phyloP scores from a whole-genome alignment of 2,797 vertebrate genomes.

The Amphiprion clarkii region DNA sequence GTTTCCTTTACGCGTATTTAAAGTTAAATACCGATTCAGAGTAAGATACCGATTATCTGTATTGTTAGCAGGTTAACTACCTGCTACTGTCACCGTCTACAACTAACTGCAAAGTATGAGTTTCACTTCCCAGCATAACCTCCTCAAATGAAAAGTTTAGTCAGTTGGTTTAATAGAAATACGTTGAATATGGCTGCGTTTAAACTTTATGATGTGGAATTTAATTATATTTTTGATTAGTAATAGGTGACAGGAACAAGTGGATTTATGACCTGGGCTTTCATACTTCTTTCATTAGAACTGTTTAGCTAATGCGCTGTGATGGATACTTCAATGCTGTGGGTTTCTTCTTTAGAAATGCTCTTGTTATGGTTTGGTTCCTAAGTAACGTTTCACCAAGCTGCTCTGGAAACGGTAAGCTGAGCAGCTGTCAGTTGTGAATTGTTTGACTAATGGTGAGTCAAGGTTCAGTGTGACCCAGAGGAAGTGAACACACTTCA shows the following conservation, averaged over 20 bases:
- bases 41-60: constrained; percentile 1
- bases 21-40: neutral
- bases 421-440: neutral
- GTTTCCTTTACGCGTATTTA: neutral
- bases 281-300: neutral
- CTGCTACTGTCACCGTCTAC: constrained; percentile 53
- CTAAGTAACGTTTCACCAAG: neutral
- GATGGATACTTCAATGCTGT: neutral
- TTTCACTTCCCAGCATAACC: neutral
- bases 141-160: neutral
- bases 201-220: neutral
- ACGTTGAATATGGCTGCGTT: neutral
- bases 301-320: neutral
- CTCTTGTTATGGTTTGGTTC: neutral
- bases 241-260: neutral
- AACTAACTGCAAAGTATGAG: constrained; percentile 3
- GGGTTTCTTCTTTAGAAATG: neutral
- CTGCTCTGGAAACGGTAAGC: neutral
- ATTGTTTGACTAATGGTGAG: neutral
- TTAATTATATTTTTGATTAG: neutral
- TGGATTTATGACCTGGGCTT: neutral
- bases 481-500: neutral
- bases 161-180: neutral
- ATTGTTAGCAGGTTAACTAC: constrained; percentile 64
- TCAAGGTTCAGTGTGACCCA: neutral